These are phyloP conservation scores for Ranitomeya variabilis DNA, from an alignment of 2,113 vertebrate genomes.

Conservation along the genomic window DNA sequence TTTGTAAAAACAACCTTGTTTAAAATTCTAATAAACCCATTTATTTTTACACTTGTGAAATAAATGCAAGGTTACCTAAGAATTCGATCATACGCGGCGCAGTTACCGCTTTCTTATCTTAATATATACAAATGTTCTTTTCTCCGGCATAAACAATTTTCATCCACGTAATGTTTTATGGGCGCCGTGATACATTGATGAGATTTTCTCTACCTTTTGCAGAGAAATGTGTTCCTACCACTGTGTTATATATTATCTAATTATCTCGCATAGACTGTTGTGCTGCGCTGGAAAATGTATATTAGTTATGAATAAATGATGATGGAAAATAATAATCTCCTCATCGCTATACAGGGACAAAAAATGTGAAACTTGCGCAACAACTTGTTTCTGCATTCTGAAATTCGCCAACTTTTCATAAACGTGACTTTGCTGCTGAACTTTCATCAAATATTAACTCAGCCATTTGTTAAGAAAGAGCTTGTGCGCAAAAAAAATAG, in stretches of 20 bases:
- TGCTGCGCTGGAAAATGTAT: constrained; percentile 23
- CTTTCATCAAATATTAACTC: not conserved
- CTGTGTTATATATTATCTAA: constrained; percentile 42
- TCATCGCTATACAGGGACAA: constrained; percentile 25
- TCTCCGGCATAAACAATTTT: constrained; percentile 12
- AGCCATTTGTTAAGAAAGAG: not conserved
- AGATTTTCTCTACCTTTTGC: constrained; percentile 34
- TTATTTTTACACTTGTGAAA: not conserved
- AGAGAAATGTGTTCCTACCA: constrained; percentile 8
- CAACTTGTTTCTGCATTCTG: constrained; percentile 15
- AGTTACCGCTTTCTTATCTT: constrained; percentile 4
- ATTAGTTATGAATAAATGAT: constrained; percentile 48
- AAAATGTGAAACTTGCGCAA: constrained; percentile 24
- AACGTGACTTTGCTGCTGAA: not conserved
- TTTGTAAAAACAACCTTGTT: not conserved
- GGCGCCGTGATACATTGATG: constrained; percentile 20
- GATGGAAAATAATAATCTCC: constrained; percentile 44
- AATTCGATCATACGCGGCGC: not conserved
- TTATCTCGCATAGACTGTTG: constrained; percentile 34
- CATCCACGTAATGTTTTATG: constrained; percentile 14
- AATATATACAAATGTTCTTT: constrained; percentile 25
- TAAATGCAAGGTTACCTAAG: not conserved
- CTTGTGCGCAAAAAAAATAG: too few relatives aligned
- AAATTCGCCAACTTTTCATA: not conserved
- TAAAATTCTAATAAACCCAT: not conserved